Evolutionary conservation across 2,888 invertebrate species (phyloP).

Genomic region (Drosophila nr. perissopoda): DNA sequence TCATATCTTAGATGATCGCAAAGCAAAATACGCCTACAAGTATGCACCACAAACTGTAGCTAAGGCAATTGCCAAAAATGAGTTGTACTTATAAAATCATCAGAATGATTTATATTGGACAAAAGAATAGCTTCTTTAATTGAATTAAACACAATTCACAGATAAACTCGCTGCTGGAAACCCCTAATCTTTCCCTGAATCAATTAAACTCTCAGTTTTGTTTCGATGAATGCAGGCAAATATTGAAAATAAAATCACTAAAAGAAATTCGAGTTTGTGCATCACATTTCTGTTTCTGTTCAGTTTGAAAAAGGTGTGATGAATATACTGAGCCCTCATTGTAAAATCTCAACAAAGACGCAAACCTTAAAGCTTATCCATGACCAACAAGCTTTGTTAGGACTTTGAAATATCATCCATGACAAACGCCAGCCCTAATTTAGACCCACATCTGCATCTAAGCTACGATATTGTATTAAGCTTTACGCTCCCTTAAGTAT

Average conservation of each 20-base stretch:
- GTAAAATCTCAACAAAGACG: neutral
- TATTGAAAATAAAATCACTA: neutral
- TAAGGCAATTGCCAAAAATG: neutral
- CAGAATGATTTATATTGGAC: neutral
- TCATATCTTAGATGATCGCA: neutral
- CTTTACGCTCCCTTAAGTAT: neutral
- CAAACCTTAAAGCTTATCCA: neutral
- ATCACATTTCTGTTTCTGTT: neutral
- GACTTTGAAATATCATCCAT: neutral
- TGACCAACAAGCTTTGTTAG: neutral
- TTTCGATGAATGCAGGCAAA: neutral
- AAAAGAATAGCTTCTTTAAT: neutral
- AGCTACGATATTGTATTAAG: neutral
- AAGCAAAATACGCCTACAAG: neutral
- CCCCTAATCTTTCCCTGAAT: neutral
- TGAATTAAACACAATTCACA: neutral
- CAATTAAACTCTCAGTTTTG: neutral
- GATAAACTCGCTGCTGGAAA: neutral
- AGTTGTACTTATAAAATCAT: neutral
- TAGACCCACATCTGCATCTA: neutral
- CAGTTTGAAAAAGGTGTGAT: neutral
- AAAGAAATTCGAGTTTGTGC: neutral
- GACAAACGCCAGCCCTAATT: neutral
- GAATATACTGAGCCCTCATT: neutral
- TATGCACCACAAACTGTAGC: neutral